These are phyloP conservation scores for Oreortyx pictus DNA, from an alignment of 2,797 vertebrate species.

Conservation along the genomic window DNA sequence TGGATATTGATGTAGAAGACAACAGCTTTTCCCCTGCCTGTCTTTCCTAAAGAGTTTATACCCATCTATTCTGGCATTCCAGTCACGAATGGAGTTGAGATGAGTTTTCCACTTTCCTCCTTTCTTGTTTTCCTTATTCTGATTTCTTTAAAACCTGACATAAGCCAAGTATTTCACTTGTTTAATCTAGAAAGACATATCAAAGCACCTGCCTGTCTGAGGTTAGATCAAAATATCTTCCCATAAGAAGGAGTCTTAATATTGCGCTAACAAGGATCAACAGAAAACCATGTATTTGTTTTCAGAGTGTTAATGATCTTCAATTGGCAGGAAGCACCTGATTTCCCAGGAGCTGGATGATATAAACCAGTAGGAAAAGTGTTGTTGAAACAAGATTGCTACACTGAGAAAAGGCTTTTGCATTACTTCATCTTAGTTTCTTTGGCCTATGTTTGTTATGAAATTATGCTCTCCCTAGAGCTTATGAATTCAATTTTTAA, in stretches of 20 bases:
- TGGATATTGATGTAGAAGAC: no score
- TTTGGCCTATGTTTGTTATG: not conserved
- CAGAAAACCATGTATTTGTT: slow-evolving; percentile 18
- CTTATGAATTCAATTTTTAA: not conserved
- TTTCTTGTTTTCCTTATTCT: not conserved
- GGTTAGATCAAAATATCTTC: not conserved
- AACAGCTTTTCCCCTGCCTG: no score
- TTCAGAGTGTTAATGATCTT: slow-evolving; percentile 43
- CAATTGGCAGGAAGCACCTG: slow-evolving; percentile 12
- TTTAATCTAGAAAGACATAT: not conserved
- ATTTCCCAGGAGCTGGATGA: slow-evolving; percentile 26
- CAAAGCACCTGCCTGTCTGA: not conserved
- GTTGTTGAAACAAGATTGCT: not conserved
- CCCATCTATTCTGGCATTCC: no score
- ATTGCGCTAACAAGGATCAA: slow-evolving; percentile 6
- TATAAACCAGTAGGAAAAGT: slow-evolving; percentile 3
- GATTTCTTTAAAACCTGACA: not conserved
- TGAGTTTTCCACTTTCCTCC: not conserved
- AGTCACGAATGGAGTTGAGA: not conserved
- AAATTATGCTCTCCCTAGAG: not conserved
- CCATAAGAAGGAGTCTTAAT: not conserved
- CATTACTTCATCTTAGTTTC: not conserved
- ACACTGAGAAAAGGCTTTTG: not conserved
- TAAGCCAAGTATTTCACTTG: not conserved
- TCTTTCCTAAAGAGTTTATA: no score